phyloP scores from a whole-genome alignment of 1,140 invertebrate genomes.

The Oedothorax gibbosus region DNA sequence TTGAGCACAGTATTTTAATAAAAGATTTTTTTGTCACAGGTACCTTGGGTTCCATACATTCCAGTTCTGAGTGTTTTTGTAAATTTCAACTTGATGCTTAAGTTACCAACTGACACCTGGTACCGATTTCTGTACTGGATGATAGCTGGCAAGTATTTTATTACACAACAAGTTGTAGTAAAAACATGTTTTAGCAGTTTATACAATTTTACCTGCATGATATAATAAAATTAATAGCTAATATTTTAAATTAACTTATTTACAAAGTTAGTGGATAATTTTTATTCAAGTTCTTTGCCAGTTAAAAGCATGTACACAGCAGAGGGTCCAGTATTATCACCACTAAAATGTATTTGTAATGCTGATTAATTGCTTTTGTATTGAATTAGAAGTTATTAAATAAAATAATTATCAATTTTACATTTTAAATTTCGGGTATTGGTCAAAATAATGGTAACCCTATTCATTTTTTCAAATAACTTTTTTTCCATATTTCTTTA shows the following conservation, averaged over 20 bases:
- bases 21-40: slow-evolving; percentile 76
- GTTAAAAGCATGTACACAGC: background rate
- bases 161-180: background rate
- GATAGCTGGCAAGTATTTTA: slow-evolving; percentile 67
- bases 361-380: background rate
- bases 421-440: too few species aligned
- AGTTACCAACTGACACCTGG: slow-evolving; percentile 85
- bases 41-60: slow-evolving; percentile 85
- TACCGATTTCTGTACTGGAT: slow-evolving; percentile 87
- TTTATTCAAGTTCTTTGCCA: background rate
- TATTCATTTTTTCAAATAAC: too few species aligned
- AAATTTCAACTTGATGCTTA: slow-evolving; percentile 89
- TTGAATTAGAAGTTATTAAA: background rate
- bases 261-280: background rate
- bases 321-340: background rate
- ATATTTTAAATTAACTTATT: background rate
- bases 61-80: slow-evolving; percentile 85
- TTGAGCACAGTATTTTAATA: too few species aligned
- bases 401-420: too few species aligned
- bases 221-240: background rate
- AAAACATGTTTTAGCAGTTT: background rate
- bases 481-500: too few species aligned
- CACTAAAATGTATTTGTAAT: background rate
- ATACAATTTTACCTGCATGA: background rate
- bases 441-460: too few species aligned